Conservation (phyloP, 2,113 vertebrate species). For the Cheirogaleus medius region DNA sequence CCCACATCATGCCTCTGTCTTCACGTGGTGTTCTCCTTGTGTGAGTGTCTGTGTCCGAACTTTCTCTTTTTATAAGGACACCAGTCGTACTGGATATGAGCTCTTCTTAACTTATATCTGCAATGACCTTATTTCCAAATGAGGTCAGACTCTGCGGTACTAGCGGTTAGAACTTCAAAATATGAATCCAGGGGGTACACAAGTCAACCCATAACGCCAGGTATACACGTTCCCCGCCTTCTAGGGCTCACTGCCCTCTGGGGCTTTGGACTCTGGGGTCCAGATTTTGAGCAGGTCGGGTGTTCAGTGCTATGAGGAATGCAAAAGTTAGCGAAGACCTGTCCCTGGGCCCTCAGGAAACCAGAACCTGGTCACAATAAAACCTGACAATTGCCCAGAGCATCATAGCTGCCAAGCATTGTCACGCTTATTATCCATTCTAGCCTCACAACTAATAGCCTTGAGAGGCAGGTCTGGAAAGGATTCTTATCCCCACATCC, state of each 20-base stretch:
- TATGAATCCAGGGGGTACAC: not conserved
- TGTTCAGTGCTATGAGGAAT: not conserved
- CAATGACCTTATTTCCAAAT: not conserved
- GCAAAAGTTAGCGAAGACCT: not conserved
- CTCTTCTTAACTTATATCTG: not conserved
- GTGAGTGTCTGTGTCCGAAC: not conserved
- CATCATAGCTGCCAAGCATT: not conserved
- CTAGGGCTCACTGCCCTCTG: not conserved
- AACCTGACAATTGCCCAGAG: fast-evolving
- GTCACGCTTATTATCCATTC: not conserved
- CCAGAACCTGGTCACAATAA: not conserved
- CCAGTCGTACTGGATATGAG: not conserved
- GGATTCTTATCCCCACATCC: not conserved
- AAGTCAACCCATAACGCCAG: not conserved
- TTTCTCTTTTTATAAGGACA: not conserved
- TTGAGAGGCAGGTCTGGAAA: not conserved
- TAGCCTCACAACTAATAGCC: too few relatives aligned
- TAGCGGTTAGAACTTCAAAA: not conserved
- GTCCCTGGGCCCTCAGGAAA: not conserved
- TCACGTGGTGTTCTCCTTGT: fast-evolving
- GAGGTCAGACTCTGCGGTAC: not conserved
- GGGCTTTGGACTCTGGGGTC: not conserved
- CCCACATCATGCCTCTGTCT: fast-evolving
- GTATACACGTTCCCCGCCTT: too few relatives aligned
- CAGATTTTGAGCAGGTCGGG: not conserved